These are phyloP conservation scores for Eunapius fragilis DNA, from an alignment of 37 sponge, comb jelly and placozoan genomes.

Conservation along the genomic window DNA sequence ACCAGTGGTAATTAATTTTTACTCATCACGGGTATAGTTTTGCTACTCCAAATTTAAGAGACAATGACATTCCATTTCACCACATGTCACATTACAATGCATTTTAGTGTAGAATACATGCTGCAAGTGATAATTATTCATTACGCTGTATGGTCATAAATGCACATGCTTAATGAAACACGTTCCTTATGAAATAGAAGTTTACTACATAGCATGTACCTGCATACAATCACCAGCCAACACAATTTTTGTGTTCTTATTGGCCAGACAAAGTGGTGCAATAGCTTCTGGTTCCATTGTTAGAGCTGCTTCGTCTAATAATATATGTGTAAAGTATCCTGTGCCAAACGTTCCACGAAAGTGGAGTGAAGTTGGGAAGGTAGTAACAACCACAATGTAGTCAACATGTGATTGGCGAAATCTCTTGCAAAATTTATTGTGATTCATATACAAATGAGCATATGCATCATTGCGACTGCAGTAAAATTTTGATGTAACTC, in stretches of 20 bases:
- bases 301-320: constrained; percentile 86
- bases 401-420: too few species aligned
- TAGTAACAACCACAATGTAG: constrained; percentile 47
- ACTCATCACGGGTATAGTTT: too few species aligned
- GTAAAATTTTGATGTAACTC: constrained; percentile 1
- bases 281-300: constrained; percentile 67
- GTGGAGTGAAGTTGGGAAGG: constrained; percentile 35
- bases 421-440: background rate
- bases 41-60: too few species aligned
- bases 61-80: too few species aligned
- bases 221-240: constrained; percentile 79
- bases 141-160: background rate
- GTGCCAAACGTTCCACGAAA: background rate
- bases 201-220: constrained; percentile 33
- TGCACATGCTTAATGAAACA: too few species aligned
- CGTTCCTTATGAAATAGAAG: background rate
- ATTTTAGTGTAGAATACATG: too few species aligned
- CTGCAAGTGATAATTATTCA: too few species aligned
- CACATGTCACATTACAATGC: too few species aligned
- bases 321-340: constrained; percentile 79
- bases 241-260: constrained; percentile 57
- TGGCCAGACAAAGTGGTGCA: constrained; percentile 65
- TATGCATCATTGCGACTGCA: too few species aligned
- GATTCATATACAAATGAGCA: too few species aligned
- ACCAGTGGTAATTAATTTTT: too few species aligned